Conservation (phyloP, 2,113 vertebrate genomes). For the Periophthalmodon schlosseri region DNA sequence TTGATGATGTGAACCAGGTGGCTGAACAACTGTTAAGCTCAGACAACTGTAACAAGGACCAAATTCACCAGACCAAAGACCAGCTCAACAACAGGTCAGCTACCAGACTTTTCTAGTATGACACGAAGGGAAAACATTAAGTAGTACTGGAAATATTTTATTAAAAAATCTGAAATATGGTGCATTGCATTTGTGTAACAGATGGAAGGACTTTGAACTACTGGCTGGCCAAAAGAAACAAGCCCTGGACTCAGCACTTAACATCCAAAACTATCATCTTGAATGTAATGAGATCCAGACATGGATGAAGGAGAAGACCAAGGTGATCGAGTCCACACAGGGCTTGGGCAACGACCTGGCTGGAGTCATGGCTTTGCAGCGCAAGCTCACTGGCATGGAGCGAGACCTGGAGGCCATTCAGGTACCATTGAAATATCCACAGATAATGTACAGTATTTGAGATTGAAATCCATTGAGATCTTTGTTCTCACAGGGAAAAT, state of each 20-base stretch:
- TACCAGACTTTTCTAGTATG: background rate
- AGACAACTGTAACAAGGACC: slow-evolving; percentile 82
- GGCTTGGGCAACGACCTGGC: slow-evolving; percentile 89
- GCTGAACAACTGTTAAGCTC: slow-evolving; percentile 82
- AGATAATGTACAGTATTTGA: background rate
- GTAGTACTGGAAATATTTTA: background rate
- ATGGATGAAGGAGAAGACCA: slow-evolving; percentile 97
- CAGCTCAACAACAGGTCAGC: slow-evolving; percentile 81
- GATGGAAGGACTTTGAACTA: slow-evolving; percentile 88
- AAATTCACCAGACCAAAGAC: slow-evolving; percentile 83
- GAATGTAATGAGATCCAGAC: slow-evolving; percentile 92
- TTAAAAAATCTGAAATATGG: background rate
- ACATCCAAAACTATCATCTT: slow-evolving; percentile 93
- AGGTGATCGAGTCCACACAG: slow-evolving; percentile 93
- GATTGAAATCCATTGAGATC: background rate
- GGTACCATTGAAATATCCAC: slow-evolving; percentile 49
- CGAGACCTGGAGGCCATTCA: slow-evolving; percentile 92
- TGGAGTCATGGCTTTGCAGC: slow-evolving; percentile 89
- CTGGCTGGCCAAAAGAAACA: slow-evolving; percentile 86
- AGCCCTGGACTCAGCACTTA: slow-evolving; percentile 86
- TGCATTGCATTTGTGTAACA: slow-evolving; percentile 38
- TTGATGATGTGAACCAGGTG: slow-evolving; percentile 85
- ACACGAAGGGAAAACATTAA: background rate
- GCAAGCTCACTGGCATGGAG: slow-evolving; percentile 91
- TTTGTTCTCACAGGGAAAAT: slow-evolving; percentile 75